Conservation (phyloP, 2,797 vertebrate genomes). For the Pangasius mekongensis region DNA sequence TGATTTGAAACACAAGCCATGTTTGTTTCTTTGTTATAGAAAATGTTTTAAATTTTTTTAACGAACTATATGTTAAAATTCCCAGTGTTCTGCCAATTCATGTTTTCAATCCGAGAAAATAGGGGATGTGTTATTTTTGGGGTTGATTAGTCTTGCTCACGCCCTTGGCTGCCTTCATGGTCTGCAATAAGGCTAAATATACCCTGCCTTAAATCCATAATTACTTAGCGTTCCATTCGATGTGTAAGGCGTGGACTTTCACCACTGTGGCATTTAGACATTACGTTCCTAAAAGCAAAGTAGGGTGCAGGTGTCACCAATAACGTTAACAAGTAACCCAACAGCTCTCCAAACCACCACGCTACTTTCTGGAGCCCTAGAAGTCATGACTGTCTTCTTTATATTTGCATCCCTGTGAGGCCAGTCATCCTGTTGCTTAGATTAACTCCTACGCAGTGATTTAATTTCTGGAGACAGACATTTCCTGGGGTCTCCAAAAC, state of each 20-base stretch:
- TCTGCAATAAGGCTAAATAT: neutral
- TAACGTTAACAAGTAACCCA: neutral
- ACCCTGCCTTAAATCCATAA: neutral
- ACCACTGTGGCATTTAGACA: neutral
- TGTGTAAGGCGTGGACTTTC: neutral
- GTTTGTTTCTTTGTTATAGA: constrained; percentile 2
- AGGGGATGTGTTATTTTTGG: neutral
- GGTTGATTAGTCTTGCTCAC: neutral
- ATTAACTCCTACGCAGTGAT: neutral
- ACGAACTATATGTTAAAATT: neutral
- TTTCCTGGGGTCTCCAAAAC: neutral
- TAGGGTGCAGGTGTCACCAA: neutral
- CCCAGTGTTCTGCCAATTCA: neutral
- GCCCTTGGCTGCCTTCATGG: neutral
- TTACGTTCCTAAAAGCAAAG: neutral
- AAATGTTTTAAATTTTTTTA: neutral
- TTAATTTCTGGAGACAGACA: neutral
- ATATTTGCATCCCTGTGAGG: neutral
- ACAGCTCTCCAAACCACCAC: neutral
- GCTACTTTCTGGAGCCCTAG: neutral
- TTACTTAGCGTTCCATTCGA: neutral
- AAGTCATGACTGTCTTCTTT: neutral
- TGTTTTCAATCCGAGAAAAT: neutral
- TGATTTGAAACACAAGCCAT: neutral
- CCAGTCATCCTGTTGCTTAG: neutral